Evolutionary conservation across 2,113 vertebrate genomes (phyloP).

Genomic region (Chelonoidis abingdonii): DNA sequence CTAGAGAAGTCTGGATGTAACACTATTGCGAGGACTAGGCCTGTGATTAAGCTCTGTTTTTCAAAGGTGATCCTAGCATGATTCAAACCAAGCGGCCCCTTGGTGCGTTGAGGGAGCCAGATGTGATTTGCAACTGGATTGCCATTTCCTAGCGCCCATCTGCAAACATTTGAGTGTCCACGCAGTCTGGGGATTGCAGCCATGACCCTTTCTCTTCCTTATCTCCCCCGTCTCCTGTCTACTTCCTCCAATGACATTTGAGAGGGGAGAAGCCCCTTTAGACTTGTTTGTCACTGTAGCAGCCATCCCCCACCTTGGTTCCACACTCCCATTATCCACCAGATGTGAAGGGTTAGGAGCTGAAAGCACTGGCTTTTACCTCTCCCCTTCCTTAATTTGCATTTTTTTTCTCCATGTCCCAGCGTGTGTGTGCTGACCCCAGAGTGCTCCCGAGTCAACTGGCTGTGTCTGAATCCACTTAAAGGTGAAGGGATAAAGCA

Average conservation of each 20-base stretch:
- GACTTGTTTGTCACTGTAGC: conserved; percentile 69
- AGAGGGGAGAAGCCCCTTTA: conserved; percentile 65
- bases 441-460: conserved; percentile 74
- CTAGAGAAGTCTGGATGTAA: conserved; percentile 69
- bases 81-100: conserved; percentile 42
- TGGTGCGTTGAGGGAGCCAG: conserved; percentile 47
- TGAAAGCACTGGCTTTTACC: conserved; percentile 32
- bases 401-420: background rate
- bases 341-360: conserved; percentile 78
- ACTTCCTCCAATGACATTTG: conserved; percentile 73
- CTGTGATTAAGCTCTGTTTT: conserved; percentile 56
- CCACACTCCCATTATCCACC: conserved; percentile 53
- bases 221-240: conserved; percentile 70
- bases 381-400: conserved; percentile 55
- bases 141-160: conserved; percentile 69
- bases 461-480: conserved; percentile 80
- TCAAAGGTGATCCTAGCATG: conserved; percentile 53
- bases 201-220: conserved; percentile 80
- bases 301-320: conserved; percentile 39
- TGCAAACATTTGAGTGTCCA: conserved; percentile 80
- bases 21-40: conserved; percentile 58
- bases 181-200: conserved; percentile 65
- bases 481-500: conserved; percentile 80
- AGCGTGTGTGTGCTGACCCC: conserved; percentile 76
- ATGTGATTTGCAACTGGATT: conserved; percentile 47